These are phyloP conservation scores for Chauna torquata DNA, from an alignment of 2,113 vertebrate species.

Conservation along the genomic window DNA sequence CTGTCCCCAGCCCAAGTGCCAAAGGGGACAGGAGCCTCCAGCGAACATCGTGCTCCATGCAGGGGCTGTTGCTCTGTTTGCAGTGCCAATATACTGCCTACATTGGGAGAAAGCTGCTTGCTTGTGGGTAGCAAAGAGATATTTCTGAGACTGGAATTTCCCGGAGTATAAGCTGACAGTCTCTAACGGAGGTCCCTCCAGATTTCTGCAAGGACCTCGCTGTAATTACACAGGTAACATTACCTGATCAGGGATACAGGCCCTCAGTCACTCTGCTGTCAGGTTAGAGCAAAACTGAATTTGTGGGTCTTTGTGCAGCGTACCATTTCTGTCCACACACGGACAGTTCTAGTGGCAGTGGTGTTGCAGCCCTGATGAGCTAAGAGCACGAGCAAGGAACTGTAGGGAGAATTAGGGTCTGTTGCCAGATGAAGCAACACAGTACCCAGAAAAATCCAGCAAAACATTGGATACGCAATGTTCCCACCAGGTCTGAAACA, in stretches of 20 bases:
- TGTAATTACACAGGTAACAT: background rate
- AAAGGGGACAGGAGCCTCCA: background rate
- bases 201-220: background rate
- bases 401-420: background rate
- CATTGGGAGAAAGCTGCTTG: background rate
- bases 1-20: background rate
- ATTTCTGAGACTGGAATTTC: background rate
- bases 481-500: background rate
- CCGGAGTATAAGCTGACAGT: background rate
- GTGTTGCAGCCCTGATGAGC: background rate
- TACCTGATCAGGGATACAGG: background rate
- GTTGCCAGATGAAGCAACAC: background rate
- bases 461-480: background rate
- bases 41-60: accelerated
- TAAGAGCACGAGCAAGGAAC: background rate
- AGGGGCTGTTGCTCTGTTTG: background rate
- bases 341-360: background rate
- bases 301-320: background rate
- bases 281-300: background rate
- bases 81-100: background rate
- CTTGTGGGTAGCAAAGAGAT: background rate
- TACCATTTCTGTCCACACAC: background rate
- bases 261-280: background rate
- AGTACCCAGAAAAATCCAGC: background rate
- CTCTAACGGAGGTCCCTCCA: background rate